Percentiles rank a stretch among this genome's conserved stretches.
phyloP scores from a whole-genome alignment of 2,797 vertebrate species.

The Melanotaenia trifasciata region DNA sequence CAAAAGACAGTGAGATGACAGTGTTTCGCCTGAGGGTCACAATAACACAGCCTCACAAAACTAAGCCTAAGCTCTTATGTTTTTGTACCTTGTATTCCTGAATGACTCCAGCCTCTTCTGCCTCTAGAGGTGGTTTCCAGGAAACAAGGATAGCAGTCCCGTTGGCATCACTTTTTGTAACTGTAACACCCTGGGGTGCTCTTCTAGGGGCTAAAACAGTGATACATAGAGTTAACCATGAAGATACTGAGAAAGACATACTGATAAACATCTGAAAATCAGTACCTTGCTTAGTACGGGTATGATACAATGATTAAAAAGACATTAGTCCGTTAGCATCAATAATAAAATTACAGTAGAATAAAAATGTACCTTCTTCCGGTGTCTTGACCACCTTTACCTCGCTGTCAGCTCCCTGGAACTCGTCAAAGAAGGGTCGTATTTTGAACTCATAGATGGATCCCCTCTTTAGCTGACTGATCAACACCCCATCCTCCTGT shows the following conservation, averaged over 20 bases:
- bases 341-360: background rate
- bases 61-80: conserved; percentile 32
- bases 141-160: conserved; percentile 92
- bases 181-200: conserved; percentile 92
- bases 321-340: background rate
- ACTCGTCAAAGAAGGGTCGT: conserved; percentile 97
- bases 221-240: conserved; percentile 37
- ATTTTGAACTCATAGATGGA: conserved; percentile 97
- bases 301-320: background rate
- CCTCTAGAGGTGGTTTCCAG: conserved; percentile 93
- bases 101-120: conserved; percentile 90
- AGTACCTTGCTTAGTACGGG: background rate
- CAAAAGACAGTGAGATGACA: conserved; percentile 37
- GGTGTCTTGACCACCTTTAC: conserved; percentile 94
- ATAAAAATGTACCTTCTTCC: conserved; percentile 89
- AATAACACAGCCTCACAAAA: conserved; percentile 37
- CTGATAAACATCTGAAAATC: background rate
- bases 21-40: conserved; percentile 37
- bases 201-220: conserved; percentile 88
- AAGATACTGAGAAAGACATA: conserved; percentile 5
- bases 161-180: conserved; percentile 92
- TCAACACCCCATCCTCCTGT: conserved; percentile 88
- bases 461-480: conserved; percentile 92
- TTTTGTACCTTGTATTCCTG: conserved; percentile 94
- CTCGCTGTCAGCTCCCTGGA: conserved; percentile 98